These are phyloP conservation scores for Columba janthina DNA, from an alignment of 2,113 vertebrate species.

Conservation along the genomic window DNA sequence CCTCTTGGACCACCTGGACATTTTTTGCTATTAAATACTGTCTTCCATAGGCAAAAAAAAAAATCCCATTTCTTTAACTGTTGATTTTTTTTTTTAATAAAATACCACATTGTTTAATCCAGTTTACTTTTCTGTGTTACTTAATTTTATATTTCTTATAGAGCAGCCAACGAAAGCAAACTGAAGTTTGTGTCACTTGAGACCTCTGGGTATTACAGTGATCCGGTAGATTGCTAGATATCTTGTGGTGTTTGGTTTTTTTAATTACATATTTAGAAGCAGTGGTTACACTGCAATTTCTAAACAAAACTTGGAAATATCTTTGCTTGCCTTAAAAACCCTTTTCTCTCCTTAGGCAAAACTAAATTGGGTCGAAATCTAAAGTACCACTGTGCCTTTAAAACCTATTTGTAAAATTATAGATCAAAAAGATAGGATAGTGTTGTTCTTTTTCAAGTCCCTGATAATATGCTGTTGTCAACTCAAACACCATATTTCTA, in stretches of 20 bases:
- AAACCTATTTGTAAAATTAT: background rate
- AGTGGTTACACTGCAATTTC: background rate
- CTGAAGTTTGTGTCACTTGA: background rate
- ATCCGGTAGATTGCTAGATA: background rate
- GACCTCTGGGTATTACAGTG: background rate
- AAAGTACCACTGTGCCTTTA: background rate
- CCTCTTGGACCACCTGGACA: background rate
- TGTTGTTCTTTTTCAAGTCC: background rate
- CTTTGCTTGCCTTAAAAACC: background rate
- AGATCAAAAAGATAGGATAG: background rate
- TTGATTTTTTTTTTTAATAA: accelerated
- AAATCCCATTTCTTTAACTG: background rate
- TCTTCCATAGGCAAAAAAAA: background rate
- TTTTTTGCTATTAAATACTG: background rate
- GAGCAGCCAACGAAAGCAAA: background rate
- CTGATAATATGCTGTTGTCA: background rate
- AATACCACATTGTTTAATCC: background rate
- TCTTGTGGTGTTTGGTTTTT: background rate
- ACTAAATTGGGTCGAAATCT: background rate
- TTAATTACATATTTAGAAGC: background rate
- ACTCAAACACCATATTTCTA: accelerated
- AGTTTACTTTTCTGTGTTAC: background rate
- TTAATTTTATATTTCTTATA: background rate
- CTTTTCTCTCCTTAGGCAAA: background rate
- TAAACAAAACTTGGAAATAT: background rate